Evolutionary conservation across 2,113 vertebrate genomes (phyloP).

Genomic region (Odobenus rosmarus): DNA sequence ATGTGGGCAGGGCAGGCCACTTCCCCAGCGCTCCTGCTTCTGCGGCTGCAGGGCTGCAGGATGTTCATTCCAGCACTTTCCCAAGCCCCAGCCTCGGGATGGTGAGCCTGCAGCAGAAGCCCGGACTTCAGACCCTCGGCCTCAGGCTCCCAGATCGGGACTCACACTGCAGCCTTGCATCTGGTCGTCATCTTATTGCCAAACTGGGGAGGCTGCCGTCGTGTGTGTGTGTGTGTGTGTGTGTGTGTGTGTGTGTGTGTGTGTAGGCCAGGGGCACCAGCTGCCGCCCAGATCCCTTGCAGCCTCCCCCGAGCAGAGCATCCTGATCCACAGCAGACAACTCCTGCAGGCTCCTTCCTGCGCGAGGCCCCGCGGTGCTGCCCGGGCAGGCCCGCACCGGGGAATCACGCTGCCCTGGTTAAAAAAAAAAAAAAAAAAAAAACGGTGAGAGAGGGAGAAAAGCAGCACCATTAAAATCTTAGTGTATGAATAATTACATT

Average conservation of each 20-base stretch:
- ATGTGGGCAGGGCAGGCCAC: not conserved
- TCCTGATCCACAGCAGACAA: constrained; percentile 61
- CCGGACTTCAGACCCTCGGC: not conserved
- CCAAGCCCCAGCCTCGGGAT: rapidly evolving
- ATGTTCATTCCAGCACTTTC: not conserved
- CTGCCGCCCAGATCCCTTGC: constrained; percentile 54
- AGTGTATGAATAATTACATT: constrained; percentile 81
- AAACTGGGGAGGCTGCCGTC: not conserved
- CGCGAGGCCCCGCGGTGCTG: constrained; percentile 51
- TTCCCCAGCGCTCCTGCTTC: too few species aligned
- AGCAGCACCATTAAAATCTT: constrained; percentile 84
- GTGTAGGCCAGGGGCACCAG: not conserved
- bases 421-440: constrained; percentile 68
- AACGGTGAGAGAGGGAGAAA: constrained; percentile 28
- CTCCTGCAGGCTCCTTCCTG: constrained; percentile 76
- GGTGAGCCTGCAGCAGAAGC: not conserved
- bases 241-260: too few species aligned
- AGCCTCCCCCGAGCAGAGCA: constrained; percentile 27
- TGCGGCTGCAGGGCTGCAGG: not conserved
- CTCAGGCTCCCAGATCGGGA: not conserved
- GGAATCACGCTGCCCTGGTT: constrained; percentile 74
- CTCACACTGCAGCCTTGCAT: rapidly evolving
- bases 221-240: too few species aligned
- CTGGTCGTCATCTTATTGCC: not conserved
- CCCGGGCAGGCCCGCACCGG: constrained; percentile 80